Percentiles rank a stretch among this genome's conserved stretches.
phyloP scores from a whole-genome alignment of 2,888 invertebrate species.

The Aricia artaxerxes region DNA sequence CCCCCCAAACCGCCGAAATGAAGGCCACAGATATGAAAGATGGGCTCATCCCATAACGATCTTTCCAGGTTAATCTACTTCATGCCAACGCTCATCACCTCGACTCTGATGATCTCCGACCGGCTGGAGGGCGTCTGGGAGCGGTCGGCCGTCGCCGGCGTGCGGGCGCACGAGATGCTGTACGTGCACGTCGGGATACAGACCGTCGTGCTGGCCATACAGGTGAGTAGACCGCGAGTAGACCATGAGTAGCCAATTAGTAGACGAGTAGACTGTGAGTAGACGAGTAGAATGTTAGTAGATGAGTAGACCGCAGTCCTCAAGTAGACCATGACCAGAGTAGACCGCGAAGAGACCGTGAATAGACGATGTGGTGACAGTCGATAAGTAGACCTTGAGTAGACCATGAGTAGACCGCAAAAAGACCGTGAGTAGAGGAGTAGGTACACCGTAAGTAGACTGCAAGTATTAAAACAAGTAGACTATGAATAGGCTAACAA shows the following conservation, averaged over 20 bases:
- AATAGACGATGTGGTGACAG: neutral
- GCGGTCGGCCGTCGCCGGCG: conserved; percentile 91
- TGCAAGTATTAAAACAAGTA: too few relatives aligned
- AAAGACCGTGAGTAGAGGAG: too few relatives aligned
- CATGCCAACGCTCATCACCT: conserved; percentile 90
- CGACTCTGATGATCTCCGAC: conserved; percentile 89
- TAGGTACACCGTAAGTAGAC: too few relatives aligned
- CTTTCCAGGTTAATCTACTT: conserved; percentile 88
- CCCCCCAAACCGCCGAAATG: too few relatives aligned
- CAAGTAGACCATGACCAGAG: neutral
- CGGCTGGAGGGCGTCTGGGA: conserved; percentile 93
- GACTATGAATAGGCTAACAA: too few relatives aligned
- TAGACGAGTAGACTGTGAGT: neutral
- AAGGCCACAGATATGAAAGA: too few relatives aligned
- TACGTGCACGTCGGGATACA: conserved; percentile 90
- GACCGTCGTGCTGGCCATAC: conserved; percentile 85
- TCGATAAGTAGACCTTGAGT: conserved; percentile 67
- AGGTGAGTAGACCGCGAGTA: conserved; percentile 64
- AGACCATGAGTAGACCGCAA: neutral
- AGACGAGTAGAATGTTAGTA: neutral
- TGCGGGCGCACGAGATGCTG: conserved; percentile 89
- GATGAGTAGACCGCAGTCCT: neutral
- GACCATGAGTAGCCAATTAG: neutral
- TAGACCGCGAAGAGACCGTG: neutral
- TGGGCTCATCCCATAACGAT: too few relatives aligned